Conservation (phyloP, 1,140 invertebrate genomes). For the Neoseiulus cucumeris region DNA sequence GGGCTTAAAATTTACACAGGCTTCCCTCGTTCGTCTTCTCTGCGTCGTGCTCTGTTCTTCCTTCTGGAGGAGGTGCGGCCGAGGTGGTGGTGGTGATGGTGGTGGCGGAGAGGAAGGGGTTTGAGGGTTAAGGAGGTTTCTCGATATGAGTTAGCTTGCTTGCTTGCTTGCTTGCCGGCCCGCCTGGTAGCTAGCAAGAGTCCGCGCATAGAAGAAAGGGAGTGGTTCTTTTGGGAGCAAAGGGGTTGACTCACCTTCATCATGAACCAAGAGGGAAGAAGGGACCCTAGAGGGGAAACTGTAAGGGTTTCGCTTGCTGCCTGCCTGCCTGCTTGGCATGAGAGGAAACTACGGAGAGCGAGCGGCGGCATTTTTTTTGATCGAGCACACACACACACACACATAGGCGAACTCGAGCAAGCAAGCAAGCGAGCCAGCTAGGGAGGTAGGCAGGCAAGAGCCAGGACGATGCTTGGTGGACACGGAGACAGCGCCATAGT, state of each 20-base stretch:
- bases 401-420: not conserved
- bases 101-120: not conserved
- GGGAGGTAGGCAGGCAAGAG: too few species aligned
- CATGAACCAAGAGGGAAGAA: not conserved
- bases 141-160: too few species aligned
- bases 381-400: conserved; percentile 5
- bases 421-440: too few species aligned
- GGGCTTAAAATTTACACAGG: conserved; percentile 9
- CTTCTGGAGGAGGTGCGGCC: not conserved
- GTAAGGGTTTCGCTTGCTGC: not conserved
- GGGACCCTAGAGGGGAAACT: not conserved
- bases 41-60: not conserved
- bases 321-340: not conserved
- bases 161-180: too few species aligned
- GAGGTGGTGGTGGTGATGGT: not conserved
- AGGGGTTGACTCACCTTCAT: conserved; percentile 10
- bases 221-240: not conserved
- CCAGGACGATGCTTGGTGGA: too few species aligned
- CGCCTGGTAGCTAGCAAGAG: too few species aligned
- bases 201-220: too few species aligned
- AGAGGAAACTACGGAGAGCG: not conserved
- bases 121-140: too few species aligned
- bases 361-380: conserved; percentile 10
- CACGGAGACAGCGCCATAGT: not conserved
- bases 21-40: not conserved